These are phyloP conservation scores for Mastigias papua DNA, from an alignment of 30 jellyfish, hydroid and myxozoan species.

Conservation along the genomic window DNA sequence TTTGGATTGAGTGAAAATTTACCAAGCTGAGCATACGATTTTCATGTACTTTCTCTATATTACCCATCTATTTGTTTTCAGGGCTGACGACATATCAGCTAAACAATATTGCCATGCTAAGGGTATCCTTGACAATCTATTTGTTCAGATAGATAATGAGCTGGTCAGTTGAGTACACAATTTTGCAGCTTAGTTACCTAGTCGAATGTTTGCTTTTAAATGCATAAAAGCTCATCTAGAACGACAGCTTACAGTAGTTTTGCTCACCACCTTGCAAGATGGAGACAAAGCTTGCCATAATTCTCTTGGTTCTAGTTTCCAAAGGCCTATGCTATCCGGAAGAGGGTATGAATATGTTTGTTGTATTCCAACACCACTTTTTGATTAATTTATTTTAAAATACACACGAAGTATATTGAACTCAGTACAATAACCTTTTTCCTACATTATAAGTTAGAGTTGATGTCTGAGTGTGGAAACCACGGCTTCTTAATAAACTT, in stretches of 20 bases:
- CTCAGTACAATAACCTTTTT: no score
- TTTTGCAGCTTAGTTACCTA: not conserved
- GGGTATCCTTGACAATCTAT: not conserved
- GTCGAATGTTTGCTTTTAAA: not conserved
- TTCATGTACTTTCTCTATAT: not conserved
- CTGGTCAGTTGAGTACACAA: not conserved
- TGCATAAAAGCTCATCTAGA: slow-evolving; percentile 16
- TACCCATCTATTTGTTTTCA: not conserved
- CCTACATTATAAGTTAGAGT: no score
- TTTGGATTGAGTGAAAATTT: not conserved
- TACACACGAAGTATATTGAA: no score
- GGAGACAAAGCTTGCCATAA: not conserved
- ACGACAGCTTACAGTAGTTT: not conserved
- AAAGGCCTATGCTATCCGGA: slow-evolving; percentile 55
- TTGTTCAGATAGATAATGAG: not conserved
- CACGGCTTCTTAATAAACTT: no score
- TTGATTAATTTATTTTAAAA: no score
- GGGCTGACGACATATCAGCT: not conserved
- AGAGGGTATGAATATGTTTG: slow-evolving; percentile 40
- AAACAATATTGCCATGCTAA: not conserved
- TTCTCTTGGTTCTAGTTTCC: not conserved
- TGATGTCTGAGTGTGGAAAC: no score
- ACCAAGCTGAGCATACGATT: not conserved
- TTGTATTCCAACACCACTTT: not conserved
- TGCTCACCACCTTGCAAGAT: not conserved